Conservation (phyloP, 2,888 invertebrate species). For the Trachelus troglodyta region DNA sequence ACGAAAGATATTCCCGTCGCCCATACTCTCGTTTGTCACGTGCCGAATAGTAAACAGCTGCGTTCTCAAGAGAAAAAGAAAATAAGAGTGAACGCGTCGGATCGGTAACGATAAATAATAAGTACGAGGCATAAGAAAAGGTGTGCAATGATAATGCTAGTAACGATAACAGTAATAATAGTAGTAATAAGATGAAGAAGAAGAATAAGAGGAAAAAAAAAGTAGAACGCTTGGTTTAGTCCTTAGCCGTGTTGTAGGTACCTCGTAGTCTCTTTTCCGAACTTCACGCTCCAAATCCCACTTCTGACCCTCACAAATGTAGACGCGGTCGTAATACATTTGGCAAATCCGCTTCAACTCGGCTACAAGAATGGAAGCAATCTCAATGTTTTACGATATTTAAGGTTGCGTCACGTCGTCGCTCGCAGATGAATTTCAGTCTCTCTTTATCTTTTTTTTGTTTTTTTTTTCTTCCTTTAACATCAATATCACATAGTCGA, state of each 20-base stretch:
- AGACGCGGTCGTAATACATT: slow-evolving; percentile 97
- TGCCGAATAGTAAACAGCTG: background rate
- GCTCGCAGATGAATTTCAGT: background rate
- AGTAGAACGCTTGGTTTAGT: slow-evolving; percentile 26
- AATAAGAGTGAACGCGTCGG: background rate
- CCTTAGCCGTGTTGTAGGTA: slow-evolving; percentile 67
- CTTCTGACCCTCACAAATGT: slow-evolving; percentile 98
- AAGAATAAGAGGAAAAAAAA: slow-evolving; percentile 22
- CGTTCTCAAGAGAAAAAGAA: background rate
- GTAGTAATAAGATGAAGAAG: background rate
- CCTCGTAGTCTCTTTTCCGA: slow-evolving; percentile 99
- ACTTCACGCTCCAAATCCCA: slow-evolving; percentile 99
- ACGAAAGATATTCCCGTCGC: background rate
- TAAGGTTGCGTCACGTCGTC: slow-evolving; percentile 4
- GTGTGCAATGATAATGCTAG: background rate
- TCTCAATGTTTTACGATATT: background rate
- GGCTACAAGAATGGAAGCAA: slow-evolving; percentile 73
- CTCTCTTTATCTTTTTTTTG: background rate
- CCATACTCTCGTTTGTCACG: background rate
- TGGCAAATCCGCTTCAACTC: slow-evolving; percentile 92
- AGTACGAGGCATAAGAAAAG: no score
- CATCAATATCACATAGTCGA: background rate
- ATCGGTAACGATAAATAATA: no score
- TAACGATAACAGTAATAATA: background rate
- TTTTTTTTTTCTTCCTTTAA: background rate